Evolutionary conservation across 2,888 invertebrate genomes (phyloP).

Genomic region (Meta bourneti): DNA sequence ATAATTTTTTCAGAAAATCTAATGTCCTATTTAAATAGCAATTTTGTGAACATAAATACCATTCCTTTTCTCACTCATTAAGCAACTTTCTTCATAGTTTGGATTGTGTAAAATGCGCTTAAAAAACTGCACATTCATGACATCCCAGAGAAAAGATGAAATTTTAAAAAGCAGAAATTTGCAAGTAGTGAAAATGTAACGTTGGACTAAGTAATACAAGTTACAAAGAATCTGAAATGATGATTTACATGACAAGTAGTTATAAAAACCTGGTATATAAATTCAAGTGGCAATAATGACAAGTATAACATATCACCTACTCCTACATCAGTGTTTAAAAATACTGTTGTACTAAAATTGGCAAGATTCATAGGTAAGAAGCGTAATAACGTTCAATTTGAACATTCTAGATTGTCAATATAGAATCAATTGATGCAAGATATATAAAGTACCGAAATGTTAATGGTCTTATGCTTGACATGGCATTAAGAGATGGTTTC

Average conservation of each 20-base stretch:
- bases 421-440: constrained; percentile 66
- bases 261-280: constrained; percentile 68
- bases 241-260: constrained; percentile 59
- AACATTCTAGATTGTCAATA: constrained; percentile 69
- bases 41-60: not conserved
- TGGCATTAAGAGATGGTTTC: constrained; percentile 35
- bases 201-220: constrained; percentile 43
- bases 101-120: constrained; percentile 30
- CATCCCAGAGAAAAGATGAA: constrained; percentile 39
- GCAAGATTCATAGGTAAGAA: constrained; percentile 62
- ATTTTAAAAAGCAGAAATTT: constrained; percentile 62
- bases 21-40: too few species aligned
- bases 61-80: constrained; percentile 15
- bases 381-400: constrained; percentile 61
- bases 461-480: constrained; percentile 28
- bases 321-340: constrained; percentile 64
- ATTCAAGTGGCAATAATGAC: constrained; percentile 53
- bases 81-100: constrained; percentile 16
- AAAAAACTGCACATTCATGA: constrained; percentile 51
- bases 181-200: constrained; percentile 55
- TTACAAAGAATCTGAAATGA: constrained; percentile 60
- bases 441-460: constrained; percentile 58
- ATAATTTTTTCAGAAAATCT: too few species aligned
- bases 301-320: constrained; percentile 44
- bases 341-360: constrained; percentile 67